These are phyloP conservation scores for Yasuhikotakia modesta DNA, from an alignment of 2,797 vertebrate genomes.

Conservation along the genomic window DNA sequence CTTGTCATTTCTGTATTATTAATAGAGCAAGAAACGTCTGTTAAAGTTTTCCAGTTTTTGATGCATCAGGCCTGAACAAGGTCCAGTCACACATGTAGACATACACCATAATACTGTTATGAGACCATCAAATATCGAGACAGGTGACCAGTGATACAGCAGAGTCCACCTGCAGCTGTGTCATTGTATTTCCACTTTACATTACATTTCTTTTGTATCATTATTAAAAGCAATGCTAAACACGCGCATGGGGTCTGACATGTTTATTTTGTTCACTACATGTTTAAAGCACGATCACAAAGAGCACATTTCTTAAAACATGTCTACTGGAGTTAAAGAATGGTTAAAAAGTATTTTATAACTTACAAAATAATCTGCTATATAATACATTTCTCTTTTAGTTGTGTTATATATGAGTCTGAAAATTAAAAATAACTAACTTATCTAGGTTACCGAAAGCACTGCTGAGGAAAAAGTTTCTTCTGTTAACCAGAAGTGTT, in stretches of 20 bases:
- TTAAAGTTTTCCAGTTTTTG: slow-evolving; percentile 23
- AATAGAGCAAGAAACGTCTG: slow-evolving; percentile 39
- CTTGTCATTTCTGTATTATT: slow-evolving; percentile 38
- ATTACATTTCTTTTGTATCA: slow-evolving; percentile 11
- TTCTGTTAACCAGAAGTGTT: too few species aligned
- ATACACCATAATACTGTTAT: slow-evolving; percentile 16
- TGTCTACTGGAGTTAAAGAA: not conserved
- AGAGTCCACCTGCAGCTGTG: slow-evolving; percentile 13
- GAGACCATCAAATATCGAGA: slow-evolving; percentile 20
- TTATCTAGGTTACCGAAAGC: not conserved
- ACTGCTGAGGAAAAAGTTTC: not conserved
- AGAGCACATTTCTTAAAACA: slow-evolving; percentile 17
- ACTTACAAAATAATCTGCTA: not conserved
- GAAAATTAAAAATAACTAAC: not conserved
- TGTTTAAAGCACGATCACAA: slow-evolving; percentile 11
- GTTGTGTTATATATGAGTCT: slow-evolving; percentile 4
- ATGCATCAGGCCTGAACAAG: slow-evolving; percentile 14
- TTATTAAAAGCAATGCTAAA: slow-evolving; percentile 21
- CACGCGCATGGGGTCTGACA: not conserved
- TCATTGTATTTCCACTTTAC: slow-evolving; percentile 31
- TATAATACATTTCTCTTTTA: not conserved
- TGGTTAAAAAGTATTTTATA: not conserved
- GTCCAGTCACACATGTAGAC: slow-evolving; percentile 8
- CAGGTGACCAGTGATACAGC: slow-evolving; percentile 17
- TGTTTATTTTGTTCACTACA: slow-evolving; percentile 34